Evolutionary conservation across 2,797 vertebrate genomes (phyloP), one percentile per base, ranked within the genome.

Genomic region (Sebastes steindachneri): DNA sequence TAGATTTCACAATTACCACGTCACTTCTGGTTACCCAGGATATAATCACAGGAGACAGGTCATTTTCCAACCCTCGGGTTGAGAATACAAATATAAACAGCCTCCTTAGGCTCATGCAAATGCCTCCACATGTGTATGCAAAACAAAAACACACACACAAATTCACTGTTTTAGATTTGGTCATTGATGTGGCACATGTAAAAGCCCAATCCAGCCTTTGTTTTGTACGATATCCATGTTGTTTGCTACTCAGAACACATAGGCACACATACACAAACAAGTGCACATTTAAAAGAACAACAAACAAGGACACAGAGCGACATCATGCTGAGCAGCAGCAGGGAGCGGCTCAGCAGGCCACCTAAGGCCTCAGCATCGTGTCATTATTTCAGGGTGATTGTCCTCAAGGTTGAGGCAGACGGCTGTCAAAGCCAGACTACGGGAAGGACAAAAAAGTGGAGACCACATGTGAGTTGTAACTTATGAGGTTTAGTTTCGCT

Each of bases 1-100:
- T 93, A 95, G 94, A 93, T 94, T 95, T 93, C 89, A 94, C 95
- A 95, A 95, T 96, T 95, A 96, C 91, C 89, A 89, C 41, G 89
- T 95, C 96, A 93, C 93, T 95, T 96, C 95, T 94, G 74, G 86
- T 96, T 96, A 95, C 63, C 79, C 11, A 69, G 70, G 79, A 74
- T 88, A 45, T 95, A 95, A 96, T 95, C 90, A 92, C 83, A 89
- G 93, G 90, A 95, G 95, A 94, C 95, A 94, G 95, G 94, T 92
- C 91, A 93, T 96, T 96, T 95, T 94, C 82, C 67, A 86, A 63
- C 85, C 80, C 68, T 73, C 77, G 7, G 86, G 87, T 79, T 73
- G 77, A 85, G 86, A 88, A 90, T 84, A 88, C 87, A 92, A 93
- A 93, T 85, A 90, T 68, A 92, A 91, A 91, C 91, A 89, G 31